A percentile compares a stretch with the other conserved stretches of the same genome.
phyloP scores from a whole-genome alignment of 37 sponge, comb jelly and placozoan genomes.

The Amphimedon queenslandica region DNA sequence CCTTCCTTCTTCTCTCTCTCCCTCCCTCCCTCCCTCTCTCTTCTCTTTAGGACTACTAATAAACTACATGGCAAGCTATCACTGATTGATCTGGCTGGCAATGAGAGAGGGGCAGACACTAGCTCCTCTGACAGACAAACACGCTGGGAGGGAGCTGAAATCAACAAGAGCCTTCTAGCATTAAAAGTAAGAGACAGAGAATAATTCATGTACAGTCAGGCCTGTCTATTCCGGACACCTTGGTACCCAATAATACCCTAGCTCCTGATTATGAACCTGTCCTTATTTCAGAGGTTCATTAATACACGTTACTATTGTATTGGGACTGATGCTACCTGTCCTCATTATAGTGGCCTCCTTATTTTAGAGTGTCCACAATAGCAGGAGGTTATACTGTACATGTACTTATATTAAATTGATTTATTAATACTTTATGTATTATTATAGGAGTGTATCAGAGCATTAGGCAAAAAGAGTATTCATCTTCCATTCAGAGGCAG shows the following conservation, averaged over 20 bases:
- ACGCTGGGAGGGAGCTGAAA: slow-evolving; percentile 97
- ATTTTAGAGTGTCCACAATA: no score
- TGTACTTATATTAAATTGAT: not conserved
- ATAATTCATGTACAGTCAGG: no score
- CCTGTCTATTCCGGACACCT: no score
- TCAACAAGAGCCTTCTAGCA: slow-evolving; percentile 94
- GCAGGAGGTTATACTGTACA: no score
- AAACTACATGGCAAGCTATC: slow-evolving; percentile 95
- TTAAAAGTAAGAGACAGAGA: slow-evolving; percentile 66
- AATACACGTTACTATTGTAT: no score
- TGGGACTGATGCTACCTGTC: no score
- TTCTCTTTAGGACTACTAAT: not conserved
- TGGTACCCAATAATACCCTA: no score
- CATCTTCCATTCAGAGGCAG: slow-evolving; percentile 96
- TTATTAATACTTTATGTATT: not conserved
- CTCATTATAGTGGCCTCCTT: no score
- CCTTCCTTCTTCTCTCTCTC: no score
- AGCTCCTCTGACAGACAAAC: slow-evolving; percentile 87
- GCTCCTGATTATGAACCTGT: no score
- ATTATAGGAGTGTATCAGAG: slow-evolving; percentile 93
- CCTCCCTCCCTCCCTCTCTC: no score
- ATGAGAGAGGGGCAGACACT: slow-evolving; percentile 98
- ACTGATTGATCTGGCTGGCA: slow-evolving; percentile 97
- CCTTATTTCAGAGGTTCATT: no score
- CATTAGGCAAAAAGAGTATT: slow-evolving; percentile 85